Percentiles rank a stretch among this genome's conserved stretches.
phyloP scores from a whole-genome alignment of 2,797 vertebrate genomes.

The Lateolabrax maculatus region DNA sequence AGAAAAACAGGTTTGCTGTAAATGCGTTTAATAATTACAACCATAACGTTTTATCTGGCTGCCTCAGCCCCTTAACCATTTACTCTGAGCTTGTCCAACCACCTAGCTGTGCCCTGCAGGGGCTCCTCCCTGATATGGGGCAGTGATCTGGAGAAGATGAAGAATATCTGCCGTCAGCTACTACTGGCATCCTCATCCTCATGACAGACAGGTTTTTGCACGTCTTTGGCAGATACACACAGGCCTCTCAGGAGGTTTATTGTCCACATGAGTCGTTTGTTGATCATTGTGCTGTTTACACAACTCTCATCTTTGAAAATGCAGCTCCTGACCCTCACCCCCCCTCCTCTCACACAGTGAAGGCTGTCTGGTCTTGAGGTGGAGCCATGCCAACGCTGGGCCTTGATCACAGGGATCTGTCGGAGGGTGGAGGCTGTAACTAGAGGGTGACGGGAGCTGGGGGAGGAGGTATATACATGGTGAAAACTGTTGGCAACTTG shows the following conservation, averaged over 20 bases:
- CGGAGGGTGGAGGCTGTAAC: slow-evolving; percentile 36
- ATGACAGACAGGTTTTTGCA: slow-evolving; percentile 32
- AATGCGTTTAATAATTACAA: slow-evolving; percentile 35
- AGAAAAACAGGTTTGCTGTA: slow-evolving; percentile 25
- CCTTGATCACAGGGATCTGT: slow-evolving; percentile 59
- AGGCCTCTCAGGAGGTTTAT: slow-evolving; percentile 44
- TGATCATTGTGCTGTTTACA: slow-evolving; percentile 45
- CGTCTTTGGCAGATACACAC: slow-evolving; percentile 43
- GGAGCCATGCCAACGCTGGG: slow-evolving; percentile 46
- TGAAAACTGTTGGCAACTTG: slow-evolving; percentile 45
- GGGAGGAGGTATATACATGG: slow-evolving; percentile 15
- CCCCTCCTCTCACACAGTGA: slow-evolving; percentile 1
- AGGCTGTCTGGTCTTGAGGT: slow-evolving; percentile 28
- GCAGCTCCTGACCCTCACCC: slow-evolving; percentile 21
- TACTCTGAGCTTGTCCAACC: slow-evolving; percentile 21
- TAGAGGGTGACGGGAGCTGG: slow-evolving; percentile 40
- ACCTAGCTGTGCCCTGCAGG: slow-evolving; percentile 43
- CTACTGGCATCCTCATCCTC: slow-evolving; percentile 41
- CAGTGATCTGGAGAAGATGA: slow-evolving; percentile 42
- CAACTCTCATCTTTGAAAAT: slow-evolving; percentile 50
- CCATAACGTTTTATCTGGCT: slow-evolving; percentile 46
- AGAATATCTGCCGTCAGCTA: slow-evolving; percentile 39
- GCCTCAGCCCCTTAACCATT: slow-evolving; percentile 12
- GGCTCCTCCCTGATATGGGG: slow-evolving; percentile 37
- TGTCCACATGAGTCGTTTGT: slow-evolving; percentile 42